These are phyloP conservation scores for Nudaria mundana DNA, from an alignment of 2,888 invertebrate genomes.

Conservation along the genomic window DNA sequence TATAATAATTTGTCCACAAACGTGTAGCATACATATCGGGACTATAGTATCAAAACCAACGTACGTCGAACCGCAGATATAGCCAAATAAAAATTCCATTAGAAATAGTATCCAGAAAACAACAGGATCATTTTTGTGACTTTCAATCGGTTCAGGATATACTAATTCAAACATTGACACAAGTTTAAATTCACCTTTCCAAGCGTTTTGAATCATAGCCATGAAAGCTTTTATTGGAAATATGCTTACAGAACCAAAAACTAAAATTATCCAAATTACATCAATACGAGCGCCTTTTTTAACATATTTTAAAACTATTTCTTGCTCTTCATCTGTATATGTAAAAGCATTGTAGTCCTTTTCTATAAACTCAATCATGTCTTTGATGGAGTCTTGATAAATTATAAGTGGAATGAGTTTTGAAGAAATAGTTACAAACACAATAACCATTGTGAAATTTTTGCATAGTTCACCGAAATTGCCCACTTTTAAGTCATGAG, in stretches of 20 bases:
- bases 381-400: conserved; percentile 34
- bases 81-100: conserved; percentile 35
- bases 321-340: conserved; percentile 36
- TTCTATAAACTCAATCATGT: conserved; percentile 42
- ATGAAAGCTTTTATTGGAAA: conserved; percentile 51
- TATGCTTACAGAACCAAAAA: conserved; percentile 31
- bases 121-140: conserved; percentile 32
- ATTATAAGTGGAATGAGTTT: conserved; percentile 45
- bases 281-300: conserved; percentile 41
- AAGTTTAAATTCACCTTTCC: conserved; percentile 37
- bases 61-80: conserved; percentile 42
- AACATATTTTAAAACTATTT: conserved; percentile 40
- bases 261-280: conserved; percentile 44
- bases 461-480: conserved; percentile 47
- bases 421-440: conserved; percentile 40
- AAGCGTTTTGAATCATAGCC: conserved; percentile 43
- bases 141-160: conserved; percentile 43
- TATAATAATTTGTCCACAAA: conserved; percentile 58
- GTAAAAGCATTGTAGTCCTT: conserved; percentile 44
- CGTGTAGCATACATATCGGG: conserved; percentile 58
- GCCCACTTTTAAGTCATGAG: conserved; percentile 38
- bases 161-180: conserved; percentile 51
- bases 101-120: conserved; percentile 34
- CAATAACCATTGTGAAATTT: conserved; percentile 45
- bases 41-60: conserved; percentile 60